Base-by-base conservation (phyloP, 1,140 invertebrate genomes). In the Stratiolaelaps scimitus region DNA sequence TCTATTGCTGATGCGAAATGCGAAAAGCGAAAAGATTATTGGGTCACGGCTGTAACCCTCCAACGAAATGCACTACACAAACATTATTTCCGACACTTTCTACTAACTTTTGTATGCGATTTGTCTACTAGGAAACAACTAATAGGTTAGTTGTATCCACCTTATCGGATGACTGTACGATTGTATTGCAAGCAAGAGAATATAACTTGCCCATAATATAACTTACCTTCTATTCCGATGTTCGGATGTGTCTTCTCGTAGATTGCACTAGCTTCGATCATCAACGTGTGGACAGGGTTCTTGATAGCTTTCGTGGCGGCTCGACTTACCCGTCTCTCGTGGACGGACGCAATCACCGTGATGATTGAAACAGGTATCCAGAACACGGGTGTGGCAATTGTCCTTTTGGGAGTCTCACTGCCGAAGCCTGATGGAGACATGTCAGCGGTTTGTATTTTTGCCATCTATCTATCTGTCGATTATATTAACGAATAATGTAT, bases 321-420 rank as follows among this genome's bases (percentile, higher is more conserved):
- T 0, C 73, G 75, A 40, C 17, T 85, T 1, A 79, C 82, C 15
- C 77, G 80, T 47, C 85, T 87, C 74, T 74, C 80, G 6, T 71
- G 77, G 40, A 72, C 78, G 19, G 86, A 94, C 72, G 77, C 83
- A 7, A 77, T 91, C 1, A 88, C 92, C 1, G 92, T 96, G 71
- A 83, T 87, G 6, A 85, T 95, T 67, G 92, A 96, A 78, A 92
- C 90, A 17, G 92, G 92, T 45, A 84, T 95, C 65, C 92, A 95
- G 77, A 95, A 96, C 77, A 93, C 91, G 0, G 92, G 91, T 20
- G 88, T 94, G 69, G 81, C 89, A 0, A 91, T 94, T 71, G 85
- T 92, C 73, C 76, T 95, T 65, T 76, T 93, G 19, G 69, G 76
- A 67, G 70, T 78, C 30, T 76, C 79, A 0, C 72, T 80, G n/a